phyloP scores from a whole-genome alignment of 2,888 invertebrate species.

The Stenodema calcarata region DNA sequence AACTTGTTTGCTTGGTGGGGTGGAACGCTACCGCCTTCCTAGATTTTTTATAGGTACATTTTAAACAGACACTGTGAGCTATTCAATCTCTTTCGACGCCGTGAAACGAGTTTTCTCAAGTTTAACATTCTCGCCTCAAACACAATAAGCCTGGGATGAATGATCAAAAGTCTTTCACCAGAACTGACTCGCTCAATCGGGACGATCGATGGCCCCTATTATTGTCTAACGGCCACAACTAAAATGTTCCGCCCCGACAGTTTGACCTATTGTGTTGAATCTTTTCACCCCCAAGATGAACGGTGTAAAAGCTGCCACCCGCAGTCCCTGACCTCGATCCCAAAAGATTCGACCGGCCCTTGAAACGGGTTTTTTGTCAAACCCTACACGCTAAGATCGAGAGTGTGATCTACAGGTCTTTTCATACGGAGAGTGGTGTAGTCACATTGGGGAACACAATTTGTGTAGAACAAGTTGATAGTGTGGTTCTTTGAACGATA shows the following conservation, averaged over 20 bases:
- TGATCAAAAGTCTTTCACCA: not conserved
- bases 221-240: not conserved
- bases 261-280: not conserved
- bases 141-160: not conserved
- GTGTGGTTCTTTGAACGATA: too few relatives aligned
- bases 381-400: not conserved
- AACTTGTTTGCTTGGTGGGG: too few relatives aligned
- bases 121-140: too few relatives aligned
- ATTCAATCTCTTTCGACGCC: too few relatives aligned
- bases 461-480: too few relatives aligned
- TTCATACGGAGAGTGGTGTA: too few relatives aligned
- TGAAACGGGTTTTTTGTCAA: not conserved
- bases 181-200: not conserved
- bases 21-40: too few relatives aligned
- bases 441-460: too few relatives aligned
- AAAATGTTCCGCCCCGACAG: not conserved
- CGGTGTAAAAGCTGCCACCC: not conserved
- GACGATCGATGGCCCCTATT: not conserved
- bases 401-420: too few relatives aligned
- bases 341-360: not conserved
- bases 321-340: not conserved
- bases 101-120: too few relatives aligned
- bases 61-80: too few relatives aligned
- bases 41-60: too few relatives aligned
- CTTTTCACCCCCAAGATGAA: not conserved